A percentile compares a stretch with the other conserved stretches of the same genome.
Conservation (phyloP, 2,888 invertebrate genomes). For the Trisateles emortualis region DNA sequence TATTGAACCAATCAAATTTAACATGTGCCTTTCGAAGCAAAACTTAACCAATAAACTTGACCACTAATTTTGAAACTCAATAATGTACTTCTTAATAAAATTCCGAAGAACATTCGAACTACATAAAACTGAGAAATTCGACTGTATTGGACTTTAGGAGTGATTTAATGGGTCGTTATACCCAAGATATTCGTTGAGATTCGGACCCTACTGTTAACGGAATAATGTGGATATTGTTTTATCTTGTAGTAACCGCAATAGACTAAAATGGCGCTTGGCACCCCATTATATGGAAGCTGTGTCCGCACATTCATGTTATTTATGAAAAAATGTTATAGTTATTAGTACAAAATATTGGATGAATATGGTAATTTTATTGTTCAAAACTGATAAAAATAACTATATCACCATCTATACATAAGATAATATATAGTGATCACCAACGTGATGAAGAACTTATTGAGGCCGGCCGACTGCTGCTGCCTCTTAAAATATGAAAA, state of each 20-base stretch:
- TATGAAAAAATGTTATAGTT: constrained; percentile 14
- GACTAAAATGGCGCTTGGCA: constrained; percentile 21
- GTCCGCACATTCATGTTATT: constrained; percentile 22
- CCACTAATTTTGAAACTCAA: constrained; percentile 18
- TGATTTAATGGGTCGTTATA: constrained; percentile 28
- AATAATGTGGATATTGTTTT: constrained; percentile 25
- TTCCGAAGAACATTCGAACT: constrained; percentile 22
- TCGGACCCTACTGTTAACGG: constrained; percentile 19
- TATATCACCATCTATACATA: too few species aligned
- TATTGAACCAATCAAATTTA: constrained; percentile 7
- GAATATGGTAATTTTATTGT: constrained; percentile 12
- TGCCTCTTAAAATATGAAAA: too few species aligned
- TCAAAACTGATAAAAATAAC: neutral
- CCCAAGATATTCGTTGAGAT: constrained; percentile 18
- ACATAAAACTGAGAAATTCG: constrained; percentile 26
- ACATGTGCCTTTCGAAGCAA: constrained; percentile 1
- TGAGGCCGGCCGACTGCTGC: too few species aligned
- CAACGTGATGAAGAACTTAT: too few species aligned
- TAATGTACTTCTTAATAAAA: constrained; percentile 23
- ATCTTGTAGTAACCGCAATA: constrained; percentile 13
- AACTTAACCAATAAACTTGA: constrained; percentile 14
- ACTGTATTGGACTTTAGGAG: constrained; percentile 23
- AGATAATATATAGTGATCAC: too few species aligned
- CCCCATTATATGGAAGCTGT: constrained; percentile 15
- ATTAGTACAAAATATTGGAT: constrained; percentile 9